Conservation (phyloP, 2,797 vertebrate genomes). For the Scarus forsteni region DNA sequence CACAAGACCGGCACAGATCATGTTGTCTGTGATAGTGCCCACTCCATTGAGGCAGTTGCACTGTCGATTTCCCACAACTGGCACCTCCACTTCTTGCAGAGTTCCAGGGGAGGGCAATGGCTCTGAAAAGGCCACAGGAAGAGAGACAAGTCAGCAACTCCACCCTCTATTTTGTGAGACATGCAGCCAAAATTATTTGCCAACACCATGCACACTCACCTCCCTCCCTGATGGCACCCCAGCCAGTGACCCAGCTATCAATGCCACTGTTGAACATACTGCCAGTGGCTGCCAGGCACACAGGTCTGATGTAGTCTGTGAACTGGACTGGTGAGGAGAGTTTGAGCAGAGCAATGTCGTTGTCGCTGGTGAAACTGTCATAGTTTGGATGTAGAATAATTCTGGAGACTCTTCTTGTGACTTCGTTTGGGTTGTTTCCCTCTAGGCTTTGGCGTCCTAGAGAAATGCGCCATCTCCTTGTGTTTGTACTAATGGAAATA, state of each 20-base stretch:
- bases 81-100: slow-evolving; percentile 75
- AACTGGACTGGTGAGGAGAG: slow-evolving; percentile 74
- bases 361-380: slow-evolving; percentile 19
- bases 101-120: slow-evolving; percentile 45
- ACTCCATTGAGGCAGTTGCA: slow-evolving; percentile 65
- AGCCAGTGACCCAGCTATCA: slow-evolving; percentile 76
- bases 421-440: slow-evolving; percentile 47
- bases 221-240: slow-evolving; percentile 56
- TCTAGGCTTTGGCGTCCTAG: slow-evolving; percentile 52
- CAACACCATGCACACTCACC: slow-evolving; percentile 53
- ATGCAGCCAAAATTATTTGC: neutral
- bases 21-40: slow-evolving; percentile 50
- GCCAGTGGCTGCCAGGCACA: slow-evolving; percentile 81
- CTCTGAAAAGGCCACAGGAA: slow-evolving; percentile 28
- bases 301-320: slow-evolving; percentile 80
- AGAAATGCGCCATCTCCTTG: slow-evolving; percentile 23
- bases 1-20: slow-evolving; percentile 76
- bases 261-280: slow-evolving; percentile 69
- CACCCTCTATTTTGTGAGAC: neutral
- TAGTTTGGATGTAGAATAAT: slow-evolving; percentile 64
- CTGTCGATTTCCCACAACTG: slow-evolving; percentile 64
- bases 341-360: slow-evolving; percentile 74
- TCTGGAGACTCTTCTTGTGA: slow-evolving; percentile 21
- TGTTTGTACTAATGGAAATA: slow-evolving; percentile 9
- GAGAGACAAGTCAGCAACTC: neutral